Base-by-base conservation (phyloP, 2,113 vertebrate species). In the Ciconia stormi region DNA sequence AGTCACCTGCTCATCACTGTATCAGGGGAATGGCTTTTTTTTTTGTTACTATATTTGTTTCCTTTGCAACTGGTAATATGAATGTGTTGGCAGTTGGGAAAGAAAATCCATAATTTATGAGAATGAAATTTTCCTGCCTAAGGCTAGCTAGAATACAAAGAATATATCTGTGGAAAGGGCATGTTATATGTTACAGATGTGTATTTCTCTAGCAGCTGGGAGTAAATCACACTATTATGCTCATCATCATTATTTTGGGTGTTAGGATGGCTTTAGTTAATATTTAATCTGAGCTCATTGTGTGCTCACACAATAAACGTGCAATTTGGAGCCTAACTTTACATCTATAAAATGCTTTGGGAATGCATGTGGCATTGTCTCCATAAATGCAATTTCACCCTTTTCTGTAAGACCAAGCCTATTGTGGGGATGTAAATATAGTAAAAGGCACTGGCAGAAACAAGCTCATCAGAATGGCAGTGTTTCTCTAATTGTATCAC, bases 281-380 rank as follows among this genome's bases (percentile, higher is more conserved):
- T 91, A 93, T 95, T 97, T 96, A 95, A 94, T 97, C 86, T 88
- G 72, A 92, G 87, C 88, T 96, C 36, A 94, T 97, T 97, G 86
- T 97, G 72, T 86, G 74, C 72, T 90, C 40, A 29, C 83, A 97
- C 86, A 97, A 96, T 95, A 91, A 96, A 96, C 0, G 22, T 94
- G 91, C 94, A 93, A 96, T 97, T 96, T 96, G 93, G 85, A 96
- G 78, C 74, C 87, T 70, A 95, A 96, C 95, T 97, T 96, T 96
- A 78, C 85, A 70, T 90, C 86, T 92, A 32, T 62, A 66, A 95
- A 96, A 96, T 81, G 94, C 82, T 89, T 34, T 72, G 73, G 85
- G 66, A 94, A 91, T 70, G 46, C 73, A 78, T 93, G 70, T 95
- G 95, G 89, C 91, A 91, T 96, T 97, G 95, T 97, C 91, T 97